Conservation (phyloP, 2,797 vertebrate species). For the Coccyzus lansbergi region DNA sequence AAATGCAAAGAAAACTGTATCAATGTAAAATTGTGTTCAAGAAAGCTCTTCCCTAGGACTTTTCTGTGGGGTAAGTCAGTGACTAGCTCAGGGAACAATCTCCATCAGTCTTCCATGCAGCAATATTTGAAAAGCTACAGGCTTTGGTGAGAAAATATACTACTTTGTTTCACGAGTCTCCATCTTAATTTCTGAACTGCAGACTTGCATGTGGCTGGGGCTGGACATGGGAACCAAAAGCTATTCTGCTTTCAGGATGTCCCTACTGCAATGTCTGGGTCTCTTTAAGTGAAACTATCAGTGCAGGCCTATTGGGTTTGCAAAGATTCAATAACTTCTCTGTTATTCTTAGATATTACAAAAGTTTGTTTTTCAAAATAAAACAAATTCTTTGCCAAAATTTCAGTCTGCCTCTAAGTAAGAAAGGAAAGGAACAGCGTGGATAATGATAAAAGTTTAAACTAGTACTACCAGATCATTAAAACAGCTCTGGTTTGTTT, state of each 20-base stretch:
- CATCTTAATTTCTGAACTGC: background rate
- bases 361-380: background rate
- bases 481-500: background rate
- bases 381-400: background rate
- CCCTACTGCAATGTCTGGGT: background rate
- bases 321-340: background rate
- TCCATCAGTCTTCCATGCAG: background rate
- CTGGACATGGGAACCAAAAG: background rate
- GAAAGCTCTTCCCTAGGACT: background rate
- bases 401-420: background rate
- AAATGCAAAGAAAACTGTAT: background rate
- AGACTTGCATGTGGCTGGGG: background rate
- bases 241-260: background rate
- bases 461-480: background rate
- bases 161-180: fast-evolving
- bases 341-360: background rate
- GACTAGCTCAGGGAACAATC: background rate
- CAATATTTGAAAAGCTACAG: background rate
- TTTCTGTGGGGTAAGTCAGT: background rate
- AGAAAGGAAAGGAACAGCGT: background rate
- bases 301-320: background rate
- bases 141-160: background rate
- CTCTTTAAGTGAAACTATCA: background rate
- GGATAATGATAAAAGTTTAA: background rate
- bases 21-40: background rate